A percentile compares a stretch with the other conserved stretches of the same genome.
Conservation (phyloP, 2,888 invertebrate genomes). For the Ischnus inquisitorius region DNA sequence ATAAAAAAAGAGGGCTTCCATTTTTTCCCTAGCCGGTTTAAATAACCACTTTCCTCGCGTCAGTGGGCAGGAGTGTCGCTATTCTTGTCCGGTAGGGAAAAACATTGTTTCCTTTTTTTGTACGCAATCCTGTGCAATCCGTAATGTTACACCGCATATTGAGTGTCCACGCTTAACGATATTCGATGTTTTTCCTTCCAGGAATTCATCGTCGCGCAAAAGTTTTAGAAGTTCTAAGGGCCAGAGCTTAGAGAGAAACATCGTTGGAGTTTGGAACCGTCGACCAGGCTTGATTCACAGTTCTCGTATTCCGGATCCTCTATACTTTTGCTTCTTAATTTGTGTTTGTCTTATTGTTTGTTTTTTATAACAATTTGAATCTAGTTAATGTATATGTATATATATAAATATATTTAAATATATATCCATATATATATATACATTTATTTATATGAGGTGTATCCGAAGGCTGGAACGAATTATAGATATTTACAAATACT, state of each 20-base stretch:
- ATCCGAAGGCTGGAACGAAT: slow-evolving; percentile 31
- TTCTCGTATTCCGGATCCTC: not conserved
- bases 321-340: not conserved
- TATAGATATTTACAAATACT: slow-evolving; percentile 60
- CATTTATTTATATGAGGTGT: slow-evolving; percentile 53
- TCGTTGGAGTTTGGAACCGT: not conserved
- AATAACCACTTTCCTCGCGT: no score
- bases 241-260: not conserved
- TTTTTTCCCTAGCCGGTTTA: no score
- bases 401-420: slow-evolving; percentile 32
- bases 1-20: no score
- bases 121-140: not conserved
- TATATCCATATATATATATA: slow-evolving; percentile 27
- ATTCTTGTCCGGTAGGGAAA: no score
- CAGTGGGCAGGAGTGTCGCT: no score
- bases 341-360: not conserved
- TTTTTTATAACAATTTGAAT: not conserved
- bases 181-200: slow-evolving; percentile 15
- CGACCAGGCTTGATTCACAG: not conserved
- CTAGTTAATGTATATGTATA: slow-evolving; percentile 18
- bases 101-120: not conserved
- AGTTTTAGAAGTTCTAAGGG: slow-evolving; percentile 16
- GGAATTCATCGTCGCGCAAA: slow-evolving; percentile 36
- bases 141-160: not conserved
- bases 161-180: not conserved